A percentile compares a stretch with the other conserved stretches of the same genome.
Conservation (phyloP, 2,797 vertebrate genomes). For the Vultur gryphus region DNA sequence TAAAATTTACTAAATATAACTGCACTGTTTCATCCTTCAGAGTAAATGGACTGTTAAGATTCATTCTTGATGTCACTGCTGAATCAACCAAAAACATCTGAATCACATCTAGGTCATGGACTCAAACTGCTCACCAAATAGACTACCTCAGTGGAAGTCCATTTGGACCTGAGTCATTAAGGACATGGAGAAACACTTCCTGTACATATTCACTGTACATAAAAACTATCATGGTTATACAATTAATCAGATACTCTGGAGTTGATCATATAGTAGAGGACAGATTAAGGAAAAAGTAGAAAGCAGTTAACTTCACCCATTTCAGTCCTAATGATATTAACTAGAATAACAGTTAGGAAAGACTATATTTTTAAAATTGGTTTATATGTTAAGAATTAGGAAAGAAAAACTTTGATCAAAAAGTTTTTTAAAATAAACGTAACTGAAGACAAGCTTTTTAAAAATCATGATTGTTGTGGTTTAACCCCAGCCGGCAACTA, state of each 20-base stretch:
- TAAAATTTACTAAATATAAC: background rate
- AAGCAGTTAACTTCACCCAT: background rate
- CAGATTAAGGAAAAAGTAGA: background rate
- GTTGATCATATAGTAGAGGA: background rate
- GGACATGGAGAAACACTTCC: background rate
- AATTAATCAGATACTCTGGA: background rate
- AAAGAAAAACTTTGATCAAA: background rate
- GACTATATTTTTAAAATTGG: background rate
- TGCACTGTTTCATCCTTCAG: background rate
- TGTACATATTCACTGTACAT: background rate
- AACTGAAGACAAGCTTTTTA: background rate
- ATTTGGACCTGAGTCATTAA: background rate
- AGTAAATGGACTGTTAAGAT: background rate
- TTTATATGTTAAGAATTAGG: background rate
- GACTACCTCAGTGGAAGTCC: background rate
- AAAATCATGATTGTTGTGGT: background rate
- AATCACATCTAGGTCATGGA: background rate
- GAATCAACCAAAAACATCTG: background rate
- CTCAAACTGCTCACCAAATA: background rate
- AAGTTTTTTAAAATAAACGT: background rate
- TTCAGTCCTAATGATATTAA: background rate
- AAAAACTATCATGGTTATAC: background rate
- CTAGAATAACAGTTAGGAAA: background rate
- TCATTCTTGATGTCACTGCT: background rate
- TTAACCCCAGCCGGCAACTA: too few relatives aligned